phyloP scores from a whole-genome alignment of 1,140 invertebrate species.

The Sminthurides bifidus region DNA sequence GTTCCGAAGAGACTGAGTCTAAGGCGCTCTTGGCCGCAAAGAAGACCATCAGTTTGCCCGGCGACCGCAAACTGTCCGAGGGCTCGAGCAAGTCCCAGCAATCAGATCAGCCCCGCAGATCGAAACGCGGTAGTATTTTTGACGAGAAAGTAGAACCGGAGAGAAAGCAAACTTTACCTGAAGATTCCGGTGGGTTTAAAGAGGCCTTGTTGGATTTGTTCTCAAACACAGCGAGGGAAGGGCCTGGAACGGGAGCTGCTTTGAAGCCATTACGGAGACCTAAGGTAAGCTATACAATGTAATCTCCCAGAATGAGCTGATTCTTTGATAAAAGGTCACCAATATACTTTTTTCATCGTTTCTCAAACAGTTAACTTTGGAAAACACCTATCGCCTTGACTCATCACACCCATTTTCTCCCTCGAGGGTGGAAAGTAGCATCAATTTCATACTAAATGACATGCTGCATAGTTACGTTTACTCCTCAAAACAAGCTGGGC shows the following conservation, averaged over 20 bases:
- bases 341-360: background rate
- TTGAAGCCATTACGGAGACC: background rate
- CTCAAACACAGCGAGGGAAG: background rate
- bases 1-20: no score
- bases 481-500: background rate
- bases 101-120: no score
- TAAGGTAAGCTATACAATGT: background rate
- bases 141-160: no score
- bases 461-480: slow-evolving; percentile 12
- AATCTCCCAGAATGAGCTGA: background rate
- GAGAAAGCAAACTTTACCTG: no score
- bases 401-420: slow-evolving; percentile 1
- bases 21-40: no score
- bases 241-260: background rate
- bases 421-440: background rate
- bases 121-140: no score
- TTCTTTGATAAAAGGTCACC: background rate
- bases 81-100: no score
- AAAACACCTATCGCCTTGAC: slow-evolving; percentile 12
- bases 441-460: slow-evolving; percentile 12
- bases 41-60: no score
- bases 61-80: no score
- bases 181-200: background rate
- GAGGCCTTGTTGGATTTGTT: background rate
- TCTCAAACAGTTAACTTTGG: slow-evolving; percentile 7